Evolutionary conservation across 2,113 vertebrate genomes (phyloP).

Genomic region (Nymphicus hollandicus): DNA sequence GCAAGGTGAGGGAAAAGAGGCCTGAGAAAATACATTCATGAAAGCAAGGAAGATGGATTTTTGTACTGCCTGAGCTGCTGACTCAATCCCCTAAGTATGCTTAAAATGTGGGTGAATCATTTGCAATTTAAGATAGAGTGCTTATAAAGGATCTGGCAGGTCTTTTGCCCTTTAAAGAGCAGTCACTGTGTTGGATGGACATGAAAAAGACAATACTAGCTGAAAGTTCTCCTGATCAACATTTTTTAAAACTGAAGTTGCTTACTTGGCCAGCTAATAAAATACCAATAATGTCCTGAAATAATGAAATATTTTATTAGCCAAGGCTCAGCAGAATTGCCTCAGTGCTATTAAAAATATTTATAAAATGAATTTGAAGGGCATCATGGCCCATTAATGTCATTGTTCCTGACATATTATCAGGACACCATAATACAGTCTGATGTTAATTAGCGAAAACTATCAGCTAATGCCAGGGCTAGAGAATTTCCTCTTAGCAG

Average conservation of each 20-base stretch:
- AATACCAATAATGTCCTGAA: not conserved
- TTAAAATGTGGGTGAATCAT: not conserved
- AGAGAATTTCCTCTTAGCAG: not conserved
- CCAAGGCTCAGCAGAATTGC: not conserved
- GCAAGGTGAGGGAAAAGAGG: not conserved
- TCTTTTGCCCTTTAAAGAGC: not conserved
- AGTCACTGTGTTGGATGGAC: not conserved
- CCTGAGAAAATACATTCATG: not conserved
- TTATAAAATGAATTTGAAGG: not conserved
- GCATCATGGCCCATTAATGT: not conserved
- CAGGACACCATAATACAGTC: not conserved
- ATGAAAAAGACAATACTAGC: not conserved
- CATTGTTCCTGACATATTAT: not conserved
- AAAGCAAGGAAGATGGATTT: not conserved
- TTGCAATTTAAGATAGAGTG: not conserved
- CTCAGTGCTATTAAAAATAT: not conserved
- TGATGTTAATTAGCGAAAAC: not conserved
- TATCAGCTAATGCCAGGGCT: not conserved
- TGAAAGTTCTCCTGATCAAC: not conserved
- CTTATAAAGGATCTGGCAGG: not conserved
- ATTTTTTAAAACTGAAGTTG: not conserved
- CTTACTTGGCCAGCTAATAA: not conserved
- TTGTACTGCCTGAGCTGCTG: not conserved
- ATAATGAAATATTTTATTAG: not conserved
- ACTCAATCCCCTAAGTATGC: not conserved